A percentile compares a stretch with the other conserved stretches of the same genome.
Evolutionary conservation across 1,140 invertebrate species (phyloP).

Genomic region (Papilio polytes): DNA sequence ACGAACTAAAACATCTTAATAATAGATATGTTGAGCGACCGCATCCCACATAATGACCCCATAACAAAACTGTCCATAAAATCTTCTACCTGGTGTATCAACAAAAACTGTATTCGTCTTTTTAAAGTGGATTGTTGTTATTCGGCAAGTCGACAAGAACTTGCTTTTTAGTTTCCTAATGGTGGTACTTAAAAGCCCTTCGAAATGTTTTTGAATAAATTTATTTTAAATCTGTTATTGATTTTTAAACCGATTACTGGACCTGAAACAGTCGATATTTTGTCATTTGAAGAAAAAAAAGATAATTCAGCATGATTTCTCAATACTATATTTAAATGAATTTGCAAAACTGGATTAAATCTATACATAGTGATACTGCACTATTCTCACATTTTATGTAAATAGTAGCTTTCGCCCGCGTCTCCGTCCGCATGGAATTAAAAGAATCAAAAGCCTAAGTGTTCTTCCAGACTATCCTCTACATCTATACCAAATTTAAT

Average conservation of each 20-base stretch:
- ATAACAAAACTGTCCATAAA: neutral
- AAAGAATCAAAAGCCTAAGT: too few species aligned
- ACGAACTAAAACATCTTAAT: constrained; percentile 1
- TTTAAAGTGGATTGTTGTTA: neutral
- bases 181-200: neutral
- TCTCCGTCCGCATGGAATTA: too few species aligned
- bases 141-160: neutral
- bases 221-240: neutral
- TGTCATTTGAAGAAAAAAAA: neutral
- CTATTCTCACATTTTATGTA: too few species aligned
- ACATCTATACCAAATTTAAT: too few species aligned
- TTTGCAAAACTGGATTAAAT: neutral
- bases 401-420: too few species aligned
- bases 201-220: neutral
- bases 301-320: neutral
- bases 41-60: neutral
- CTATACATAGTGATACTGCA: too few species aligned
- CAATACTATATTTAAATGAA: neutral
- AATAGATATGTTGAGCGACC: neutral
- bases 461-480: too few species aligned
- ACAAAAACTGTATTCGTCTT: constrained; percentile 4
- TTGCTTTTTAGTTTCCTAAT: neutral
- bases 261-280: neutral
- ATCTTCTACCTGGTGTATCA: neutral
- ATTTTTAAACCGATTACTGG: neutral